A percentile compares a stretch with the other conserved stretches of the same genome.
phyloP scores from a whole-genome alignment of 2,888 invertebrate species.

The Stenolophus ochropezus region DNA sequence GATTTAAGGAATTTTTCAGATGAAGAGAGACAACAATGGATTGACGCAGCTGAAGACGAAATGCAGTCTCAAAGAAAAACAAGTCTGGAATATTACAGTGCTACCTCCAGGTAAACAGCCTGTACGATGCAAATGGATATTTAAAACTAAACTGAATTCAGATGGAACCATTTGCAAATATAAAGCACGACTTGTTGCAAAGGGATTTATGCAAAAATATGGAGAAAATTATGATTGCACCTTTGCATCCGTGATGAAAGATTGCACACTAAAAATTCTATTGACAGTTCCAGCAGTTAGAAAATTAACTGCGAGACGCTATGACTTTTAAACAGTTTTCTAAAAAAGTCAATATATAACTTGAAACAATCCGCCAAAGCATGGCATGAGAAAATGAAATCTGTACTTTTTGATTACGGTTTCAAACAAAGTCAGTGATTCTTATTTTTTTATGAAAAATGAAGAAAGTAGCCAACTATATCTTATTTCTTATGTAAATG shows the following conservation, averaged over 20 bases:
- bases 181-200: slow-evolving; percentile 67
- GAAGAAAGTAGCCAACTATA: neutral
- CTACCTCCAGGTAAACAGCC: slow-evolving; percentile 61
- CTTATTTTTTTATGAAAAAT: slow-evolving; percentile 62
- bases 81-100: slow-evolving; percentile 64
- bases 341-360: slow-evolving; percentile 65
- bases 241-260: slow-evolving; percentile 67
- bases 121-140: slow-evolving; percentile 65
- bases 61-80: slow-evolving; percentile 61
- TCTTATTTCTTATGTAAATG: neutral
- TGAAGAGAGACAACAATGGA: slow-evolving; percentile 59
- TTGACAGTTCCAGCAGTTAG: slow-evolving; percentile 66
- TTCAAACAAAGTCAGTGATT: slow-evolving; percentile 63
- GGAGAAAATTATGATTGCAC: slow-evolving; percentile 67
- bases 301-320: slow-evolving; percentile 61
- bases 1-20: neutral
- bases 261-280: slow-evolving; percentile 13
- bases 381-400: slow-evolving; percentile 63
- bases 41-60: slow-evolving; percentile 63
- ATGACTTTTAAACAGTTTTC: slow-evolving; percentile 65
- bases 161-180: slow-evolving; percentile 63
- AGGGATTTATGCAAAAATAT: slow-evolving; percentile 65
- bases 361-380: slow-evolving; percentile 65
- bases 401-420: slow-evolving; percentile 58
- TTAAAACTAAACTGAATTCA: slow-evolving; percentile 64